Evolutionary conservation across 2,888 invertebrate genomes (phyloP).

Genomic region (Coecobrya sp.): DNA sequence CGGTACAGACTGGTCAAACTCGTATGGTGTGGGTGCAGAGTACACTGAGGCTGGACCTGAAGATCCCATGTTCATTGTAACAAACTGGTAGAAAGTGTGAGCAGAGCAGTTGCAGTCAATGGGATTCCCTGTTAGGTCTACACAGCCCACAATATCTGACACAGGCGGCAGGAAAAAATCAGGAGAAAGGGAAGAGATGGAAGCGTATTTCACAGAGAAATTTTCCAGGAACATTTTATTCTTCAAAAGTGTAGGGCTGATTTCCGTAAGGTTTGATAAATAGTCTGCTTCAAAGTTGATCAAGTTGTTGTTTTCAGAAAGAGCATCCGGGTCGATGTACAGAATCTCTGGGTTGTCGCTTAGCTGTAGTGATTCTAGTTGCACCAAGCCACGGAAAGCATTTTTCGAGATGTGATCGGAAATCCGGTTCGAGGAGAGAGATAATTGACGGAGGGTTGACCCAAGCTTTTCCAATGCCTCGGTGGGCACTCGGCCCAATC

Average conservation of each 20-base stretch:
- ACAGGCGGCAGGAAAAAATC: constrained; percentile 80
- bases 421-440: constrained; percentile 84
- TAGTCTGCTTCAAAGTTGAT: constrained; percentile 84
- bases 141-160: constrained; percentile 63
- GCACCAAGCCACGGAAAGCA: constrained; percentile 79
- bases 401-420: constrained; percentile 81
- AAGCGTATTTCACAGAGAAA: constrained; percentile 83
- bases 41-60: constrained; percentile 21
- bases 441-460: constrained; percentile 83
- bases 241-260: constrained; percentile 78
- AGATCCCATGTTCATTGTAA: constrained; percentile 65
- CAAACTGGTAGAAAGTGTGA: constrained; percentile 80
- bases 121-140: constrained; percentile 82
- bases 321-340: constrained; percentile 81
- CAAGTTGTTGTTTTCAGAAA: constrained; percentile 82
- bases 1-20: constrained; percentile 55
- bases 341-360: constrained; percentile 83
- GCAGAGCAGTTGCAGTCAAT: constrained; percentile 84
- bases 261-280: constrained; percentile 83
- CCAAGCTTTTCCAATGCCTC: constrained; percentile 82
- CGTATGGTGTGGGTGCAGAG: constrained; percentile 26
- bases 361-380: constrained; percentile 79
- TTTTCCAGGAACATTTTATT: constrained; percentile 82
- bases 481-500: constrained; percentile 83
- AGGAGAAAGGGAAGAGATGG: constrained; percentile 79